phyloP scores from a whole-genome alignment of 2,797 vertebrate genomes.

The Podarcis lilfordi region DNA sequence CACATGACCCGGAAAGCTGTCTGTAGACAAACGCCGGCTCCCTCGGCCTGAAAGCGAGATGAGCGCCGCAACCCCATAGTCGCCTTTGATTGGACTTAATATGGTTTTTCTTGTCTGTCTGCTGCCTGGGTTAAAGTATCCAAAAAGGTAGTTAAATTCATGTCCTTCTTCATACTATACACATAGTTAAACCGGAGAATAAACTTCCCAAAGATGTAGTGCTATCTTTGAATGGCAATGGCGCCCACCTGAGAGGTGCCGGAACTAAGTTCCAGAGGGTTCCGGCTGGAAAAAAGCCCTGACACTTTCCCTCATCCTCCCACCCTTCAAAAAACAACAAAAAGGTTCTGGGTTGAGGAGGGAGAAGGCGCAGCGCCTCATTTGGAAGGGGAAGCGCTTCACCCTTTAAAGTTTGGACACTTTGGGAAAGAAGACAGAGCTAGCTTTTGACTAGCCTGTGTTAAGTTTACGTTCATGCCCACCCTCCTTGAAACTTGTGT shows the following conservation, averaged over 20 bases:
- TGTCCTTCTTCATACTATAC: neutral
- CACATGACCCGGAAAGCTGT: too few species aligned
- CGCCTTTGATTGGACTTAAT: too few species aligned
- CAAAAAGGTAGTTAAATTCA: neutral
- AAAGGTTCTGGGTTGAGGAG: neutral
- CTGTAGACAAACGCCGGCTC: too few species aligned
- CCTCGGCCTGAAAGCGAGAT: too few species aligned
- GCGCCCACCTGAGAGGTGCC: too few species aligned
- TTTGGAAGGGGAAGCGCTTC: neutral
- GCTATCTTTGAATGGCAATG: too few species aligned
- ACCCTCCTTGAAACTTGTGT: neutral
- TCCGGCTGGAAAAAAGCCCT: too few species aligned
- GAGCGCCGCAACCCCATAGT: too few species aligned
- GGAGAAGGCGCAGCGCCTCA: neutral
- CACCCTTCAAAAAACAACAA: neutral
- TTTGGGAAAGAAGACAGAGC: neutral
- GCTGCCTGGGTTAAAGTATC: neutral
- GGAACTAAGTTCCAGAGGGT: too few species aligned
- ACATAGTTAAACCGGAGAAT: neutral
- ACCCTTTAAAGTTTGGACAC: neutral
- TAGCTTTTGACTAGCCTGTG: neutral
- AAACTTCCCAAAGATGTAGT: neutral
- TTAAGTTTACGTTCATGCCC: neutral
- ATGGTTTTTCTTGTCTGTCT: neutral
- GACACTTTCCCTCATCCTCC: too few species aligned